Evolutionary conservation across 2,797 vertebrate species (phyloP), one percentile per base, ranked within the genome.

Genomic region (Echeneis naucrates): DNA sequence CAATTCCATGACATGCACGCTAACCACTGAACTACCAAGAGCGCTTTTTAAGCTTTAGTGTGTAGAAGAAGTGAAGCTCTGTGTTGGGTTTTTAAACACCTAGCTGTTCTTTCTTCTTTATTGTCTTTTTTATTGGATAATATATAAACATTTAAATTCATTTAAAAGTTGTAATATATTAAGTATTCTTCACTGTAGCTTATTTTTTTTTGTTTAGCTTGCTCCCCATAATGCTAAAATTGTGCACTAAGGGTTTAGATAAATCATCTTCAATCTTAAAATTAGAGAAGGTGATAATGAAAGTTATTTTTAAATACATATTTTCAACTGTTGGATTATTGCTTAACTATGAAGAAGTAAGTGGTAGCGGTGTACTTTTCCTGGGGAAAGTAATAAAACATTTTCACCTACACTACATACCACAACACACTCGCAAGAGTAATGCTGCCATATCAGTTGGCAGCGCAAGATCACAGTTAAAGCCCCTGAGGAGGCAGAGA

Each of bases 381-480:
- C 53, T 19, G 16, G 14, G 54, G 55, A 69, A 73, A 77, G 67
- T 56, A 64, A 68, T 89, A 79, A 69, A 86, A 88, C 81, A 78
- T 79, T 87, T 77, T 88, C 90, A 88, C 87, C 87, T 88, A 79
- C 81, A 73, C 71, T 80, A 73, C 71, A 81, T 69, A 81, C 55
- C 53, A 7, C 55, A 10, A 13, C 72, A 66, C 50, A 27, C 86
- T 91, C 87, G 64, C 79, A 70, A 69, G 78, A 79, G 81, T 65
- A 27, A 60, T 58, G 76, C 75, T 72, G 84, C 90, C 92, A 92
- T 92, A 90, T 93, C 88, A 61, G 88, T 89, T 87, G 65, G 88
- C 88, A 93, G 88, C 91, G 83, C 71, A 87, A 93, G 87, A 93
- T 93, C 91, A 88, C 89, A 86, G 90, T 80, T 84, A 87, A 92